Percentiles rank a stretch among this genome's conserved stretches.
phyloP scores from a whole-genome alignment of 64 coral and sea anemone species.

The Platygyra sinensis region DNA sequence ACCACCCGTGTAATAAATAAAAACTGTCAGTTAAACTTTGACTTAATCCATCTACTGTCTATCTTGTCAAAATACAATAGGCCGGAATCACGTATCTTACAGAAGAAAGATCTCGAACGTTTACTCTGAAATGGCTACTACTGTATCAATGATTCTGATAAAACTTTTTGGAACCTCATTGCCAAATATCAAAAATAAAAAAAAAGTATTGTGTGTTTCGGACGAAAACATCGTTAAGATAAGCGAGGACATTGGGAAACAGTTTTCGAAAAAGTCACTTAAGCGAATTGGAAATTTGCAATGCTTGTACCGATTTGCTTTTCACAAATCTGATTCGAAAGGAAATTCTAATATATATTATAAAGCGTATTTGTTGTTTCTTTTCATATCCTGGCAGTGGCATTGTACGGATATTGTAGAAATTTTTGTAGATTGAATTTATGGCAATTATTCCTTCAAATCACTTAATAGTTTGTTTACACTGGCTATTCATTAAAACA shows the following conservation, averaged over 20 bases:
- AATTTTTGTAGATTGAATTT: neutral
- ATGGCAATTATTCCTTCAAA: neutral
- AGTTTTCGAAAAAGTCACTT: neutral
- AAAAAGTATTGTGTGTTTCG: neutral
- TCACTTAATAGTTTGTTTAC: conserved; percentile 1
- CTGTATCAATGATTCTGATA: neutral
- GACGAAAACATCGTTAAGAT: neutral
- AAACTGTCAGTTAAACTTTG: neutral
- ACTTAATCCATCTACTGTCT: too few species aligned
- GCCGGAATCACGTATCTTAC: too few species aligned
- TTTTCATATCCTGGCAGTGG: neutral
- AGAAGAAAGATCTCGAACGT: too few species aligned
- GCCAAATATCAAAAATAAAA: neutral
- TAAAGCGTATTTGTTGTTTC: neutral
- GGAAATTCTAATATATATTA: neutral
- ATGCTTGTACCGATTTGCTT: too few species aligned
- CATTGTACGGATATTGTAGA: neutral
- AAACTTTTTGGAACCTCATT: neutral
- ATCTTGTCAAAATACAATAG: too few species aligned
- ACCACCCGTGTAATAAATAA: neutral
- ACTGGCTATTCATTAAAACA: conserved; percentile 2
- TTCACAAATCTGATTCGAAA: neutral
- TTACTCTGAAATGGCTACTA: neutral
- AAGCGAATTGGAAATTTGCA: too few species aligned
- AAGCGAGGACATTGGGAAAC: neutral